Conservation (phyloP, 2,888 invertebrate species). For the Drosophila testacea region DNA sequence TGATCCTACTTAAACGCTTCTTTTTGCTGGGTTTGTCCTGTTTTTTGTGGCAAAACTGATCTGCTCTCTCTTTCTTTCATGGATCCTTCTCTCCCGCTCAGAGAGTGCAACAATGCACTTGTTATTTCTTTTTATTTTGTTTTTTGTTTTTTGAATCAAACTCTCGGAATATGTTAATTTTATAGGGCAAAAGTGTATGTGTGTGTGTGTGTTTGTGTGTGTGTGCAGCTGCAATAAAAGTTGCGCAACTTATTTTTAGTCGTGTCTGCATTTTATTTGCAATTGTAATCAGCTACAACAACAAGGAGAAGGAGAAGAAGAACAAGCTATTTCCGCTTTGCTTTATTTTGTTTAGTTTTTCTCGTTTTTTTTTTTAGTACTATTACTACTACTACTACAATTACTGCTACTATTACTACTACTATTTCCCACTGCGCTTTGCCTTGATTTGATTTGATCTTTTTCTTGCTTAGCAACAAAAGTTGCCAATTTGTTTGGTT, state of each 20-base stretch:
- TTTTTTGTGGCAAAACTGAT: too few relatives aligned
- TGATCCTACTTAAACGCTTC: too few relatives aligned
- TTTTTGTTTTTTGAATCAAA: conserved; percentile 31
- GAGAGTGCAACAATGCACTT: background rate
- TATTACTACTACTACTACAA: background rate
- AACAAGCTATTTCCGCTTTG: conserved; percentile 53
- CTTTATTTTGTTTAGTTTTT: too few relatives aligned
- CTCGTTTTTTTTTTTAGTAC: too few relatives aligned
- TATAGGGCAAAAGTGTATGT: conserved; percentile 59
- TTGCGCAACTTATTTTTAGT: conserved; percentile 66
- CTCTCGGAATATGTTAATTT: conserved; percentile 55
- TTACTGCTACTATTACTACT: conserved; percentile 32
- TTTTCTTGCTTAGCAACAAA: conserved; percentile 71
- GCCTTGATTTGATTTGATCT: conserved; percentile 53
- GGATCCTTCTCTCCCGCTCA: too few relatives aligned
- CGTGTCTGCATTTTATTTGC: conserved; percentile 63
- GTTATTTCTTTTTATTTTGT: conserved; percentile 9
- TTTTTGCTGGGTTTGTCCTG: too few relatives aligned
- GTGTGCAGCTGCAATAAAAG: conserved; percentile 51
- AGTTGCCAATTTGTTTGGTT: conserved; percentile 48
- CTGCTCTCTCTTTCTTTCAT: too few relatives aligned
- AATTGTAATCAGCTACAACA: conserved; percentile 66
- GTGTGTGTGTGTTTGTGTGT: background rate
- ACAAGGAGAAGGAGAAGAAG: background rate
- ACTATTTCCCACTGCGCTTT: conserved; percentile 9